A percentile compares a stretch with the other conserved stretches of the same genome.
These are phyloP conservation scores for Lacerta bilineata DNA, from an alignment of 2,797 vertebrate genomes.

Conservation along the genomic window DNA sequence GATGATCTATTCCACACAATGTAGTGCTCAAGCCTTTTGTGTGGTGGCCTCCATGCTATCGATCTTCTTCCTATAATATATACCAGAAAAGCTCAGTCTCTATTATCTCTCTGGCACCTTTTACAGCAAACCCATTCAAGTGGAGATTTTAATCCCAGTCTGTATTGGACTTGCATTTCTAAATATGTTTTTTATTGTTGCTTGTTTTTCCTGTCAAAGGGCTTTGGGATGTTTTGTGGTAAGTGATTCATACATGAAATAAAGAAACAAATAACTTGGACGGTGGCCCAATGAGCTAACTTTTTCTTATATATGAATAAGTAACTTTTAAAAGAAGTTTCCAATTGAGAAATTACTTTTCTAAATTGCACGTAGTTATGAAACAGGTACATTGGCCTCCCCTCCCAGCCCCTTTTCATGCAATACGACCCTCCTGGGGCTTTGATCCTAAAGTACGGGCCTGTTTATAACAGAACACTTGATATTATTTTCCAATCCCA, in stretches of 20 bases:
- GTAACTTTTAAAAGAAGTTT: neutral
- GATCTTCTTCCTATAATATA: too few relatives aligned
- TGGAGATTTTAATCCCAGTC: too few relatives aligned
- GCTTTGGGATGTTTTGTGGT: too few relatives aligned
- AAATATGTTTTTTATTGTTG: neutral
- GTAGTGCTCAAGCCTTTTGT: too few relatives aligned
- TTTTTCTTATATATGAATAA: neutral
- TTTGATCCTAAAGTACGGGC: neutral
- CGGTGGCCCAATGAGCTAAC: neutral
- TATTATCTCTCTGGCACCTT: too few relatives aligned
- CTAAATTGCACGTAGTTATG: neutral
- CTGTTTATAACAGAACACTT: neutral
- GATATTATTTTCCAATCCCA: slow-evolving; percentile 37
- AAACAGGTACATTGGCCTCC: neutral
- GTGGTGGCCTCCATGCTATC: too few relatives aligned
- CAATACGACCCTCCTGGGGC: neutral
- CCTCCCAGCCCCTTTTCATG: neutral
- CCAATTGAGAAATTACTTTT: neutral
- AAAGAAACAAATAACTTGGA: neutral
- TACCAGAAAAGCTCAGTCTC: too few relatives aligned
- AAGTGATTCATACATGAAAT: too few relatives aligned
- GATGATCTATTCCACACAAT: too few relatives aligned
- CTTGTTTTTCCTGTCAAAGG: neutral
- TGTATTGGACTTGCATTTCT: neutral
- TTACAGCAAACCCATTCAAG: too few relatives aligned